phyloP scores from a whole-genome alignment of 2,888 invertebrate species.

The Lycaena phlaeas region DNA sequence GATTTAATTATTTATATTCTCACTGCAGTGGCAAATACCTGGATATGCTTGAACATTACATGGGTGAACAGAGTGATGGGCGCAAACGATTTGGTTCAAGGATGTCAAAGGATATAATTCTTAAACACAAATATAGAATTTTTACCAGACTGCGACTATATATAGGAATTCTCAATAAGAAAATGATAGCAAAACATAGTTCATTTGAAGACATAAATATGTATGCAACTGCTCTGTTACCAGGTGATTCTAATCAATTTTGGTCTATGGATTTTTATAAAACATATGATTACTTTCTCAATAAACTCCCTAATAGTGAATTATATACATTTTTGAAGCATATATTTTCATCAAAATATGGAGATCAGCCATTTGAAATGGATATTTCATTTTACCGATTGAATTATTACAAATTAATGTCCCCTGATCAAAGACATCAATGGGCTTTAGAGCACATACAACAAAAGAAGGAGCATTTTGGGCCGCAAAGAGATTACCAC shows the following conservation, averaged over 20 bases:
- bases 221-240: slow-evolving; percentile 28
- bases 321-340: slow-evolving; percentile 31
- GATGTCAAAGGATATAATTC: slow-evolving; percentile 29
- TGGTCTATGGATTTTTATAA: slow-evolving; percentile 30
- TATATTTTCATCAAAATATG: slow-evolving; percentile 32
- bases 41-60: slow-evolving; percentile 20
- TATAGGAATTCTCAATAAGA: slow-evolving; percentile 25
- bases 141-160: slow-evolving; percentile 30
- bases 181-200: slow-evolving; percentile 26
- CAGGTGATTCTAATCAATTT: slow-evolving; percentile 23
- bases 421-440: slow-evolving; percentile 29
- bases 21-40: slow-evolving; percentile 32
- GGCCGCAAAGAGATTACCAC: slow-evolving; percentile 28
- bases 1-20: slow-evolving; percentile 25
- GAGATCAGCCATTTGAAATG: slow-evolving; percentile 32
- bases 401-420: slow-evolving; percentile 30
- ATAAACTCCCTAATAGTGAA: slow-evolving; percentile 29
- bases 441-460: slow-evolving; percentile 41
- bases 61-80: not conserved
- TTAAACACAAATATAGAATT: slow-evolving; percentile 36
- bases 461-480: slow-evolving; percentile 29
- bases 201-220: slow-evolving; percentile 32
- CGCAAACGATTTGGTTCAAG: slow-evolving; percentile 26
- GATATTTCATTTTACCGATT: slow-evolving; percentile 26
- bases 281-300: slow-evolving; percentile 28